Evolutionary conservation across 2,797 vertebrate genomes (phyloP), one percentile per base, ranked within the genome.

Genomic region (Sebastes kiyomatsui): DNA sequence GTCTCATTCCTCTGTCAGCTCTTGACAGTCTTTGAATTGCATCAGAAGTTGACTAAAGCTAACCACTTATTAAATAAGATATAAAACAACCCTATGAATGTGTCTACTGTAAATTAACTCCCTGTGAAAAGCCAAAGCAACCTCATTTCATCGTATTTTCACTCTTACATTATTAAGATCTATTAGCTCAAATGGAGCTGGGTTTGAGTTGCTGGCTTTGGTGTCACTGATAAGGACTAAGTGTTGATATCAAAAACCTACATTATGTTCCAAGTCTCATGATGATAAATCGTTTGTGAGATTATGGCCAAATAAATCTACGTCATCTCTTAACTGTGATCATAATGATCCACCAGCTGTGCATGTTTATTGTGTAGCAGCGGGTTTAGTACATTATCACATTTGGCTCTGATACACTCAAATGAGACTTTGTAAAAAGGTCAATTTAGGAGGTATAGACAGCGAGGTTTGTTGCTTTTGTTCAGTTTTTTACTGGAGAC

Each of bases 281-380:
- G 4, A 61, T 88, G 83, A 88, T 16, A 79, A 79, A 84, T 82
- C 60, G 61, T 6, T 60, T 23, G 52, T 12, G 30, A 72, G 61
- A 72, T 75, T 81, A 74, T 30, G 25, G 22, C 32, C 58, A 46
- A 81, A 72, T 82, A 30, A 42, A 55, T 77, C 66, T 30, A 52
- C 28, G 33, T 75, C 52, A 83, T 18, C 28, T 23, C 60, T 58
- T 75, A 64, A 52, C 27, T 75, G 64, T 71, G 65, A 78, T 73
- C 52, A 81, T 67, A 69, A 79, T 42, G 46, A 75, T 71, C 38
- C 52, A 61, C 54, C 42, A 81, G 72, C 75, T 65, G 59, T 77
- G 70, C 25, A n/a, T 68, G 33, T 86, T 85, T 59, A 49, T 38
- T 72, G 25, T 61, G 54, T 28, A 65, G 69, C 58, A 30, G 59